phyloP scores from a whole-genome alignment of 2,113 vertebrate genomes.

The Alces alces region DNA sequence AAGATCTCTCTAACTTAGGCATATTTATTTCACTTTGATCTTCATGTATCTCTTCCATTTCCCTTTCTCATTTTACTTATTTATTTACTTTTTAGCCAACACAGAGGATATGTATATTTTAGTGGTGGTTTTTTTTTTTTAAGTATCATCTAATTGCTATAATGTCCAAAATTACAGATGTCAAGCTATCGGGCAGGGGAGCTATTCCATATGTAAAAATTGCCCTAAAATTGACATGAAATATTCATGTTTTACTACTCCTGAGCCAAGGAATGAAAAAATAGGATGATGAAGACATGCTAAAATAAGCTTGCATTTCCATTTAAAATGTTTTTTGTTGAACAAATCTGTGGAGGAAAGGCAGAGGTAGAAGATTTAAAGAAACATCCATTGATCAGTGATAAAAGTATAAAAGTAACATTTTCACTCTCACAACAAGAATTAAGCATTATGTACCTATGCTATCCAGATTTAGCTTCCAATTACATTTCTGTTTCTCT shows the following conservation, averaged over 20 bases:
- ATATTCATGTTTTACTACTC: slow-evolving; percentile 34
- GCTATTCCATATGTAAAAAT: background rate
- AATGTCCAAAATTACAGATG: slow-evolving; percentile 17
- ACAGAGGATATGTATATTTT: background rate
- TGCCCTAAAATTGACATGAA: slow-evolving; percentile 15
- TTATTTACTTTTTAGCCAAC: background rate
- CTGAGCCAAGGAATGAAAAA: background rate
- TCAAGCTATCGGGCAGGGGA: background rate
- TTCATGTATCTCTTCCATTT: background rate
- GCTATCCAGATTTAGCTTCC: background rate
- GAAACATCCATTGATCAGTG: background rate
- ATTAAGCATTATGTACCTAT: background rate
- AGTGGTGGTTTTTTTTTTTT: background rate
- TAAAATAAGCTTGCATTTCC: slow-evolving; percentile 18
- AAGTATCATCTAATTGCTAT: background rate
- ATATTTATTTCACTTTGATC: background rate
- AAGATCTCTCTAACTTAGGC: background rate
- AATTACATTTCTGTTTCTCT: background rate
- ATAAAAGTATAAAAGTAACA: background rate
- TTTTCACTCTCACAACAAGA: background rate
- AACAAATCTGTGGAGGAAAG: background rate
- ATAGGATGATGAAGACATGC: background rate
- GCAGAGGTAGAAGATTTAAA: background rate
- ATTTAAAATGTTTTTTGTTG: background rate
- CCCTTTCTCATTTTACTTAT: background rate